These are phyloP conservation scores for Agapostemon virescens DNA, from an alignment of 2,888 invertebrate genomes.

Conservation along the genomic window DNA sequence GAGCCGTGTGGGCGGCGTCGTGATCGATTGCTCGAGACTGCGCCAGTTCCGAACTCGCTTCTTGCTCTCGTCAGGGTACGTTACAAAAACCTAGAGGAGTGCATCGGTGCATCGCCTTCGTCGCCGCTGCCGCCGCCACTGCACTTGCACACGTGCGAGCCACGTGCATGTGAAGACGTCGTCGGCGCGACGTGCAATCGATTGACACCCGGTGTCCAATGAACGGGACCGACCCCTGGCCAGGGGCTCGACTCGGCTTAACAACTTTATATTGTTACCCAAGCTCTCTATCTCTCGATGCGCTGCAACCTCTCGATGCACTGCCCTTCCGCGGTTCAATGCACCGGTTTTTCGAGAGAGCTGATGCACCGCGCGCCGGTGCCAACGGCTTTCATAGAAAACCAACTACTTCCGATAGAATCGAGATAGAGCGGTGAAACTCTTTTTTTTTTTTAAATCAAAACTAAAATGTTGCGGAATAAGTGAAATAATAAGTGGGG, in stretches of 20 bases:
- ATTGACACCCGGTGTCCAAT: slow-evolving; percentile 41
- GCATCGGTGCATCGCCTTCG: too few species aligned
- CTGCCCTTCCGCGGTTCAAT: slow-evolving; percentile 3
- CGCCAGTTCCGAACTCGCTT: slow-evolving; percentile 49
- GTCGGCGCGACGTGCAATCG: slow-evolving; percentile 53
- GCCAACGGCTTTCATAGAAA: not conserved
- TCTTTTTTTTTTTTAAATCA: not conserved
- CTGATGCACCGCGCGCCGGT: not conserved
- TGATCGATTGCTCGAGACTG: slow-evolving; percentile 40
- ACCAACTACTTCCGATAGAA: not conserved
- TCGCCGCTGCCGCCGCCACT: not conserved
- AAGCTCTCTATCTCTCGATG: not conserved
- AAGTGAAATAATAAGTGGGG: not conserved
- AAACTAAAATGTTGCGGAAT: not conserved
- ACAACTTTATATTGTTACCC: slow-evolving; percentile 11
- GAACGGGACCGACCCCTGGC: slow-evolving; percentile 44
- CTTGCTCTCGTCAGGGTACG: slow-evolving; percentile 46
- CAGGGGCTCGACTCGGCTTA: slow-evolving; percentile 11
- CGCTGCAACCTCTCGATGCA: slow-evolving; percentile 3
- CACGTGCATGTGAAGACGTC: slow-evolving; percentile 18
- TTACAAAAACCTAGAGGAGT: slow-evolving; percentile 47
- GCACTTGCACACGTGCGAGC: slow-evolving; percentile 6
- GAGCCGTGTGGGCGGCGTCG: slow-evolving; percentile 11
- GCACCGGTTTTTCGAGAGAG: not conserved
- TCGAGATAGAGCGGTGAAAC: not conserved